phyloP scores from a whole-genome alignment of 2,888 invertebrate species.

The Oscheius sp. region DNA sequence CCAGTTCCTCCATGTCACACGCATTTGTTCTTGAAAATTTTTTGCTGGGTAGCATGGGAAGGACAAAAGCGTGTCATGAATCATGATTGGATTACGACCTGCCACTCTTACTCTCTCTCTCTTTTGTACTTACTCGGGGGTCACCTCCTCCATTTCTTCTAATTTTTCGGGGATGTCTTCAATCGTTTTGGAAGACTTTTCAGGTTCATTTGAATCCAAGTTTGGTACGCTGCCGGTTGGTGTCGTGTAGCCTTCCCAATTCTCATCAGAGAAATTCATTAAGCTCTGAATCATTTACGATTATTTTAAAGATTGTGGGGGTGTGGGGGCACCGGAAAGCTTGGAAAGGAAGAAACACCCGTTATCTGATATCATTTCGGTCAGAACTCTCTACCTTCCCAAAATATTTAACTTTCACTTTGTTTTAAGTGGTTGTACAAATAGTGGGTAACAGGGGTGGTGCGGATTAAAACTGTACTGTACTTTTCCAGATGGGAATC shows the following conservation, averaged over 20 bases:
- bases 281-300: conserved; percentile 30
- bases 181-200: conserved; percentile 15
- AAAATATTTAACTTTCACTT: conserved; percentile 13
- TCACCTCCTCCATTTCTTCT: background rate
- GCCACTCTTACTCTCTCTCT: too few species aligned
- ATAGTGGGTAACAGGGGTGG: background rate
- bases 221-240: conserved; percentile 31
- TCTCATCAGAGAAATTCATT: conserved; percentile 26
- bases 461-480: too few species aligned
- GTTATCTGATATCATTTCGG: too few species aligned
- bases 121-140: background rate
- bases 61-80: conserved; percentile 1
- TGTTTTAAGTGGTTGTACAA: conserved; percentile 18
- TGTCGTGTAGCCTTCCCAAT: conserved; percentile 27
- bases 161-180: conserved; percentile 8
- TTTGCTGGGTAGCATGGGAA: background rate
- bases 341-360: too few species aligned
- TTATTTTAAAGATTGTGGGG: background rate
- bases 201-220: conserved; percentile 27
- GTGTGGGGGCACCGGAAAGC: background rate
- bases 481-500: too few species aligned
- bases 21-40: conserved; percentile 2
- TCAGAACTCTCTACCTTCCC: background rate
- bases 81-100: conserved; percentile 17
- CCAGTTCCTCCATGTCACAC: background rate